Base-by-base conservation (phyloP, 2,888 invertebrate genomes). In the Arctia plantaginis region DNA sequence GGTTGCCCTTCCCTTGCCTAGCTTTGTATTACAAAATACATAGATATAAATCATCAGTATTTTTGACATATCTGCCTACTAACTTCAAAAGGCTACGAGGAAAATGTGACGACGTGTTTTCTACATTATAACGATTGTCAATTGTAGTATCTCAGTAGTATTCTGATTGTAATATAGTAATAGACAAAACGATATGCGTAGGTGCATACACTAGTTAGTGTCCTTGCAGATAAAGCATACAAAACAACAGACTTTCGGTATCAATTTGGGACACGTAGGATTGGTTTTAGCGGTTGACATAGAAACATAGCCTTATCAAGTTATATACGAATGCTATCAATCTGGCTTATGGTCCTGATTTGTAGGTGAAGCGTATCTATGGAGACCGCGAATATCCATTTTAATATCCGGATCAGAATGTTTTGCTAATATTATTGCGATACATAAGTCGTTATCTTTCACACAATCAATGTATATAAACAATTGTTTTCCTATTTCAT, bases 221-320 rank as follows among this genome's bases (percentile, higher is more conserved):
- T 73, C 77, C 80, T 62, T 72, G 72, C 3, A 65, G 68, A 68
- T 73, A 76, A 72, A 47, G 18, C 51, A 47, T 65, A 30, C 51
- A 72, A 62, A 69, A 66, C 73, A 68, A 76, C 35, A 73, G 51
- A 59, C 18, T 72, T 62, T 33, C 27, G 20, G n/a, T 73, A 73
- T 73, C 67, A 66, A 66, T 65, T 41, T 76, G 55, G 65, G 73
- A 71, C 65, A 71, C 39, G 55, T 23, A 72, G 47, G 27, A 71
- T 44, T 71, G 59, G 69, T 76, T 73, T 76, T 68, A 71, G 59
- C 66, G 71, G 68, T 73, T 74, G 71, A 75, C 72, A 69, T 74
- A 72, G 69, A 67, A 78, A 70, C 74, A 59, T 20, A 67, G 33
- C n/a, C 51, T 69, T 73, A 74, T 74, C 74, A 41, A 23, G n/a